These are phyloP conservation scores for Argyrosomus japonicus DNA, from an alignment of 2,113 vertebrate species.

Conservation along the genomic window DNA sequence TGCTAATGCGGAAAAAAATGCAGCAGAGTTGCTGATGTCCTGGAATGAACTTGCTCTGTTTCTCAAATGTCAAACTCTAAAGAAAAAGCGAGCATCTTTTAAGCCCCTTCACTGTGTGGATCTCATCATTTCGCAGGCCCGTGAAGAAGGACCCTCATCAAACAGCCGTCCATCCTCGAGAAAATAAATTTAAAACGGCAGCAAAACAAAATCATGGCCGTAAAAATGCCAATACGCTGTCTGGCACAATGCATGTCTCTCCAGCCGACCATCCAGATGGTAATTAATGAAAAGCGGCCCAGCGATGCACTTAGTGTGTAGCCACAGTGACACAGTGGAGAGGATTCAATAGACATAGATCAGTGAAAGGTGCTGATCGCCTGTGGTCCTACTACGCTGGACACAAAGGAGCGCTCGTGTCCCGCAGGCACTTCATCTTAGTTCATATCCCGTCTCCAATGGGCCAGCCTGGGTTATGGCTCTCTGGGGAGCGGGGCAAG, in stretches of 20 bases:
- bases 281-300: constrained; percentile 78
- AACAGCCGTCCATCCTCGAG: constrained; percentile 55
- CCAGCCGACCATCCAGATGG: constrained; percentile 46
- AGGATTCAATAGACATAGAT: constrained; percentile 81
- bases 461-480: constrained; percentile 66
- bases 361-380: constrained; percentile 71
- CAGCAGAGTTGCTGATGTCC: not conserved
- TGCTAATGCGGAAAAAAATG: not conserved
- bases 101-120: not conserved
- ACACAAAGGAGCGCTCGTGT: constrained; percentile 73
- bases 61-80: constrained; percentile 25
- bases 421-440: constrained; percentile 77
- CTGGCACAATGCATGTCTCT: constrained; percentile 68
- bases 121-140: constrained; percentile 45
- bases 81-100: not conserved
- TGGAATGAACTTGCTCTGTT: not conserved
- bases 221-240: constrained; percentile 84
- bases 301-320: constrained; percentile 52
- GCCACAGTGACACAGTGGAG: constrained; percentile 66
- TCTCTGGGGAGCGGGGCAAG: constrained; percentile 68
- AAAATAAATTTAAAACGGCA: constrained; percentile 76
- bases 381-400: constrained; percentile 59
- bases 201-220: constrained; percentile 81
- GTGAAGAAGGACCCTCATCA: constrained; percentile 53
- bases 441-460: constrained; percentile 65